Base-by-base conservation (phyloP, 2,113 vertebrate genomes). In the Morone chrysops region DNA sequence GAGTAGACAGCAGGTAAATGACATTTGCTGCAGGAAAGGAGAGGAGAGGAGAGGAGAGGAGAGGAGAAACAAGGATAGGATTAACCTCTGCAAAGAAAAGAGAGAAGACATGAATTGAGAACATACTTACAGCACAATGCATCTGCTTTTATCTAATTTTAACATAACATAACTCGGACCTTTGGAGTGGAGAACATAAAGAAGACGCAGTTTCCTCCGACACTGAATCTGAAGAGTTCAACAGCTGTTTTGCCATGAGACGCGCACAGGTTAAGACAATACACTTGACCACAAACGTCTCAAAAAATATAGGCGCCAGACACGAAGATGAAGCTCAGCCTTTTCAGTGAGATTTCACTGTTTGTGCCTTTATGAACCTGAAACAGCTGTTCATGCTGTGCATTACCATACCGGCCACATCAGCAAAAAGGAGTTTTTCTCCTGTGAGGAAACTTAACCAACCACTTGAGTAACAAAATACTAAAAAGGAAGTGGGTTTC, bases 331-430 rank as follows among this genome's bases (percentile, higher is more conserved):
- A 65, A 16, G 56, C 70, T 63, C 25, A 74, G 74, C 41, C 50
- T 75, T 80, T 78, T 86, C 53, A 78, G 65, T 63, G 69, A 78
- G 80, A 80, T 78, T 62, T 72, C 70, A 66, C 60, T 63, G 74
- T 72, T 70, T 81, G 47, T 60, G 89, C 50, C 84, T 90, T 86
- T 75, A 81, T 81, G 80, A 88, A 85, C 86, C 80, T 68, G 59
- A 84, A 87, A 83, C 87, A 91, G 86, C 86, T 86, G 84, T 78
- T 89, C 74, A 74, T 54, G 81, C 81, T 87, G 77, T 43, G 59
- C 71, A 88, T 88, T 88, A 78, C 14, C 84, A 90, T 88, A 82
- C 62, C 8, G 54, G 62, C 65, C 74, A 70, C 82, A 70, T 90
- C 84, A 90, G 83, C 85, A 80, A 79, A 88, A 89, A 69, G 4